phyloP scores from a whole-genome alignment of 2,113 vertebrate genomes.

The Bos javanicus region DNA sequence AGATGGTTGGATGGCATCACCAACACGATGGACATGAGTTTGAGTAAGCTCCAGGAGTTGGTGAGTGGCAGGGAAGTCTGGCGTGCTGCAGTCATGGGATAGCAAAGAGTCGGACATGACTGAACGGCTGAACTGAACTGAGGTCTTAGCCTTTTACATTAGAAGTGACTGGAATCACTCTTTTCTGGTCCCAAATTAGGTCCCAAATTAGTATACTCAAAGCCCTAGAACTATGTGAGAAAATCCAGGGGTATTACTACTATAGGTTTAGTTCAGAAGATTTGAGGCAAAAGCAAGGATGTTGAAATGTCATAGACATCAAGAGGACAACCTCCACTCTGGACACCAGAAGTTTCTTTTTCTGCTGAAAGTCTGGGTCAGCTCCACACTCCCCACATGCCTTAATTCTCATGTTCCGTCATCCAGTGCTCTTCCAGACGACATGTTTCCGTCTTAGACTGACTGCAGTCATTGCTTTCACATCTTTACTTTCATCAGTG shows the following conservation, averaged over 20 bases:
- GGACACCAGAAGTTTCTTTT: background rate
- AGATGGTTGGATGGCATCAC: background rate
- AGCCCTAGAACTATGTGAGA: background rate
- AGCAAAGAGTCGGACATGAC: background rate
- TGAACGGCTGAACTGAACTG: background rate
- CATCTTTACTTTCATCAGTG: background rate
- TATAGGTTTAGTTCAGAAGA: background rate
- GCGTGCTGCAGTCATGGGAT: background rate
- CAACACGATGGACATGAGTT: rapidly evolving
- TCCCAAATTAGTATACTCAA: background rate
- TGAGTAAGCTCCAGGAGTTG: background rate
- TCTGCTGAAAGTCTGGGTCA: background rate
- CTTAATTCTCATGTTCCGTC: background rate
- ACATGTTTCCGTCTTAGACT: background rate
- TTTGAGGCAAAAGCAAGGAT: too few species aligned
- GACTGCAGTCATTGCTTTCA: background rate
- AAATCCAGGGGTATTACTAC: background rate
- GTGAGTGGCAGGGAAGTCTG: background rate
- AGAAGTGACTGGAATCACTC: background rate
- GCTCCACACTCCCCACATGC: rapidly evolving
- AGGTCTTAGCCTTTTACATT: background rate
- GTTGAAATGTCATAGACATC: background rate
- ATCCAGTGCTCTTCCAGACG: background rate
- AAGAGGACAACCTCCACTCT: background rate
- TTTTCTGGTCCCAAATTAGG: background rate